A percentile compares a stretch with the other conserved stretches of the same genome.
Conservation (phyloP, 2,797 vertebrate genomes). For the Smutsia gigantea region DNA sequence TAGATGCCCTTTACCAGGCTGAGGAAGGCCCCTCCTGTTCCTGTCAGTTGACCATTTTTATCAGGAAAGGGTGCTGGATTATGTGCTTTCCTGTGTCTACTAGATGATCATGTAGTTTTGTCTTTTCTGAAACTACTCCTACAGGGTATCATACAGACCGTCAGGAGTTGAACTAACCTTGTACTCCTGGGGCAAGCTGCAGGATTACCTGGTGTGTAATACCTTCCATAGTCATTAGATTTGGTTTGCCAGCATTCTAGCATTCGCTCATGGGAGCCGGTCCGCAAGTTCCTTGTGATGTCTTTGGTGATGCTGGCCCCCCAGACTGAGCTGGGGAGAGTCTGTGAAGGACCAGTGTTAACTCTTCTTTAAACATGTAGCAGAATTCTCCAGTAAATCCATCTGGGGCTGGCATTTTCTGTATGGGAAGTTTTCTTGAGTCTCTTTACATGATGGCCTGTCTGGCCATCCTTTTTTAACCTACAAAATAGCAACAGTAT, state of each 20-base stretch:
- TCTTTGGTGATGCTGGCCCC: neutral
- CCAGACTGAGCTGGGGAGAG: neutral
- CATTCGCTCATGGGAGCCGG: too few species aligned
- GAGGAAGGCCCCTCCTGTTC: neutral
- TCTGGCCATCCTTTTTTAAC: neutral
- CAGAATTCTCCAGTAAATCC: neutral
- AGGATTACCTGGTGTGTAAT: too few species aligned
- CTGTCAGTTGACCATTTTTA: neutral
- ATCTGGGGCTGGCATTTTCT: neutral
- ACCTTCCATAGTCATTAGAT: neutral
- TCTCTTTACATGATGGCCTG: neutral
- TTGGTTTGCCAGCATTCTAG: too few species aligned
- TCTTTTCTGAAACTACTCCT: neutral
- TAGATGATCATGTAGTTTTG: neutral
- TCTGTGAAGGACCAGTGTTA: neutral
- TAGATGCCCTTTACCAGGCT: neutral
- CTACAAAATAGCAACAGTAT: neutral
- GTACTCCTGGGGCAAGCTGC: neutral
- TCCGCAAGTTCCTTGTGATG: neutral
- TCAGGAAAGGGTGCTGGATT: neutral
- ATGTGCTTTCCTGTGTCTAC: neutral
- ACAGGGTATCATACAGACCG: too few species aligned
- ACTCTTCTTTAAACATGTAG: neutral
- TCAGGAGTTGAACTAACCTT: neutral
- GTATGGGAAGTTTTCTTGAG: neutral